Percentiles rank a stretch among this genome's conserved stretches.
Evolutionary conservation across 1,140 invertebrate species (phyloP).

Genomic region (Rhopalosiphum maidis): DNA sequence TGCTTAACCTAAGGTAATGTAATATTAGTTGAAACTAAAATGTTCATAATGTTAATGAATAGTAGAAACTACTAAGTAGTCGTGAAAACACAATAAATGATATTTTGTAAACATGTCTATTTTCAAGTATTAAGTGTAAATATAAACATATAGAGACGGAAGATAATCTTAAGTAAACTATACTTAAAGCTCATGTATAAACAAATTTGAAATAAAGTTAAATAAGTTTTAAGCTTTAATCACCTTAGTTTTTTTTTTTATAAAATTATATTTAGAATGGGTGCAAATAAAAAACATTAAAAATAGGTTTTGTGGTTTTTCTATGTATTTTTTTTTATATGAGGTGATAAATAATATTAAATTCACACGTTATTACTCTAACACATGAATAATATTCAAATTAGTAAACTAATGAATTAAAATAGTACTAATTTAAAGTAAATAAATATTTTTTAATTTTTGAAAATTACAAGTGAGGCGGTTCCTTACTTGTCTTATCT

Average conservation of each 20-base stretch:
- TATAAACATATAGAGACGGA: background rate
- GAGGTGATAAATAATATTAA: too few species aligned
- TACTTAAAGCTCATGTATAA: background rate
- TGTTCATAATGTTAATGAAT: background rate
- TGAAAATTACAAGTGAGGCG: too few species aligned
- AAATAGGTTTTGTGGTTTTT: too few species aligned
- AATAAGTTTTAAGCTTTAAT: background rate
- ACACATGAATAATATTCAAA: too few species aligned
- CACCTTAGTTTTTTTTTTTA: background rate
- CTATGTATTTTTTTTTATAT: too few species aligned
- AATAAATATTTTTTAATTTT: too few species aligned
- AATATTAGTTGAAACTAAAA: background rate
- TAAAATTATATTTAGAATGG: background rate
- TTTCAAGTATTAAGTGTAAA: background rate
- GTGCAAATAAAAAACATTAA: background rate
- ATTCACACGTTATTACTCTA: too few species aligned
- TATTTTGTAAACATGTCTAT: background rate
- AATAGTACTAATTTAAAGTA: too few species aligned
- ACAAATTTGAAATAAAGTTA: background rate
- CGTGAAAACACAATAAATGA: background rate
- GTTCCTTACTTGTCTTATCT: too few species aligned
- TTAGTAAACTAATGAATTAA: too few species aligned
- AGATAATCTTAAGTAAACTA: slow-evolving; percentile 3
- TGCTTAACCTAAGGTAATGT: background rate
- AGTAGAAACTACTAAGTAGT: background rate